Conservation (phyloP, 2,797 vertebrate species). For the Natrix natrix region DNA sequence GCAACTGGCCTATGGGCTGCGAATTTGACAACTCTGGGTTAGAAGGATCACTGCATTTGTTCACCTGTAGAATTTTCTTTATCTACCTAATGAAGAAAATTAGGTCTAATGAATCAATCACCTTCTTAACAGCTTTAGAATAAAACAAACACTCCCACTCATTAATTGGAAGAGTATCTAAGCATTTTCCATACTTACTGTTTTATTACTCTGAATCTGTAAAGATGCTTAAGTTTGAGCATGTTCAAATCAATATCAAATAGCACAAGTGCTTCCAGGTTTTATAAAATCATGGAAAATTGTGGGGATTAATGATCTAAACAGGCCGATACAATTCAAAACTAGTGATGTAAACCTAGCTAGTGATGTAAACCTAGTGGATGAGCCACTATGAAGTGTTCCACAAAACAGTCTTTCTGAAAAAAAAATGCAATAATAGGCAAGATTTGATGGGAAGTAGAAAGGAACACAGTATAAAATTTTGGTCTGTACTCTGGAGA, state of each 20-base stretch:
- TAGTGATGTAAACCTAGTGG: background rate
- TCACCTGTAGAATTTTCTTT: background rate
- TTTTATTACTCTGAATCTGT: background rate
- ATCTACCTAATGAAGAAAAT: background rate
- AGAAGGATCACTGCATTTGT: background rate
- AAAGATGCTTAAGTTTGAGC: background rate
- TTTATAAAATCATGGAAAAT: background rate
- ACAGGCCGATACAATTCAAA: background rate
- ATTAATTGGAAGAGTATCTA: background rate
- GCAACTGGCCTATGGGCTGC: too few relatives aligned
- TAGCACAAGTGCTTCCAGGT: background rate
- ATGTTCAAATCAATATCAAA: background rate
- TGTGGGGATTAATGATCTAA: background rate
- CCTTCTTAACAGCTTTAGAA: background rate
- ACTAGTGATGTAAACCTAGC: background rate
- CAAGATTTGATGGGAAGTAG: background rate
- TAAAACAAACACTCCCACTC: background rate
- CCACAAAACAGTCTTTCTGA: background rate
- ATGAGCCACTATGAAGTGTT: background rate
- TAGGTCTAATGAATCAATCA: background rate
- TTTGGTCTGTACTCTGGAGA: background rate
- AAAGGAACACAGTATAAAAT: background rate
- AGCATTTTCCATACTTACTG: background rate
- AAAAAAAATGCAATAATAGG: background rate
- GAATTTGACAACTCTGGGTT: background rate